Evolutionary conservation across 2,113 vertebrate genomes (phyloP).

Genomic region (Vulpes ferrilata): DNA sequence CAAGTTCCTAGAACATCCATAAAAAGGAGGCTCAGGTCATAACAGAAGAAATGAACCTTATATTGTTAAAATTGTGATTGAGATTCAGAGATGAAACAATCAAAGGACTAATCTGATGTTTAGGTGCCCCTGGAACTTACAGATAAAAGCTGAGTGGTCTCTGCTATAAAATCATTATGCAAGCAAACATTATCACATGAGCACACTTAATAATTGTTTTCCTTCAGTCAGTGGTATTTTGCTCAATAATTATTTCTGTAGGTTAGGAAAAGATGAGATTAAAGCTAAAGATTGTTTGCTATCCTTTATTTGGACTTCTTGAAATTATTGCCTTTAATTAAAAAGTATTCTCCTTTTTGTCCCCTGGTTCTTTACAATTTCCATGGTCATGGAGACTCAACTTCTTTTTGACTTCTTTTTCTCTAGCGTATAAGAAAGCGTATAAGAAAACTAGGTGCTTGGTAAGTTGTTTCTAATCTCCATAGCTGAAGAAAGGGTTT

Average conservation of each 20-base stretch:
- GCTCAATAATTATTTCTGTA: background rate
- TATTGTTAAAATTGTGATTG: background rate
- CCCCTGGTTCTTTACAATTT: background rate
- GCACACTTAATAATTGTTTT: background rate
- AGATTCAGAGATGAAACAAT: background rate
- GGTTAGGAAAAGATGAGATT: background rate
- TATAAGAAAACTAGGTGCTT: background rate
- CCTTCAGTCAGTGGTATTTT: background rate
- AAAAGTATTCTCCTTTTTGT: background rate
- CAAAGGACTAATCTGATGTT: background rate
- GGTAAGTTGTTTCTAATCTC: constrained; percentile 20
- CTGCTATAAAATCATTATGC: background rate
- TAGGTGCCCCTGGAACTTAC: background rate
- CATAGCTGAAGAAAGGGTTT: background rate
- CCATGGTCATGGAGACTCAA: background rate
- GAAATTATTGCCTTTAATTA: background rate
- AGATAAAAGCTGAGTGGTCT: background rate
- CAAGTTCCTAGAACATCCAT: background rate
- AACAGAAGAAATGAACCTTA: background rate
- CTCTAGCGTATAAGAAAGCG: background rate
- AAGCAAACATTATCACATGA: background rate
- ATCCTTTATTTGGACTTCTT: background rate
- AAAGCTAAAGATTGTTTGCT: background rate
- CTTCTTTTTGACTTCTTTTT: constrained; percentile 7
- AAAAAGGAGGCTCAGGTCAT: background rate